phyloP scores from a whole-genome alignment of 2,797 vertebrate species.

The Onychomys torridus region DNA sequence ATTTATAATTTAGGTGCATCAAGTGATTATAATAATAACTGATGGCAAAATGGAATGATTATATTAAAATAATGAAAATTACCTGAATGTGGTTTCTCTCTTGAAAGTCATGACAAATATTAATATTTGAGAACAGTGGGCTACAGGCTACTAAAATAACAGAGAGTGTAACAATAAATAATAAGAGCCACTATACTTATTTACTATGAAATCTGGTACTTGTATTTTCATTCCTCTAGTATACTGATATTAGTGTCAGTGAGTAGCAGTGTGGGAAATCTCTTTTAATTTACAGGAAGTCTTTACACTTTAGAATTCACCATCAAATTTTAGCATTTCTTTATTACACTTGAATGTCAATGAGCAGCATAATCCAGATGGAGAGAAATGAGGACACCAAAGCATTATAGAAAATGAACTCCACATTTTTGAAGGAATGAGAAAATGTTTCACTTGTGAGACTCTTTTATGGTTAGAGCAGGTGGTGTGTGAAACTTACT shows the following conservation, averaged over 20 bases:
- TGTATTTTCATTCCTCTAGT: neutral
- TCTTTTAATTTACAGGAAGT: neutral
- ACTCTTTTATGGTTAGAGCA: slow-evolving; percentile 51
- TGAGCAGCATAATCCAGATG: slow-evolving; percentile 48
- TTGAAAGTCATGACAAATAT: neutral
- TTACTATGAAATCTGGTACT: neutral
- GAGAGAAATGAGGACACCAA: slow-evolving; percentile 33
- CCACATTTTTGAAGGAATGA: slow-evolving; percentile 19
- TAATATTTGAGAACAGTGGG: neutral
- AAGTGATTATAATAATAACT: neutral
- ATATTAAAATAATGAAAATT: neutral
- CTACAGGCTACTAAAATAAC: neutral
- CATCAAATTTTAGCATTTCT: slow-evolving; percentile 58
- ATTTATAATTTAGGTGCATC: neutral
- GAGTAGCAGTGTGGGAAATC: neutral
- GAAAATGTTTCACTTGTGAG: slow-evolving; percentile 45
- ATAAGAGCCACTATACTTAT: neutral
- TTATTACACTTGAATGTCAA: slow-evolving; percentile 51
- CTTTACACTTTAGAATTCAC: slow-evolving; percentile 14
- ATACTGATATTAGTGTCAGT: neutral
- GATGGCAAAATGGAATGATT: neutral
- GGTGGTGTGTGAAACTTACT: slow-evolving; percentile 49
- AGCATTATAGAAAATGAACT: slow-evolving; percentile 8
- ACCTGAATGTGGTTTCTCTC: neutral
- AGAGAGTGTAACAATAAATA: neutral